phyloP scores from a whole-genome alignment of 2,113 vertebrate species.

The Pantherophis guttatus region DNA sequence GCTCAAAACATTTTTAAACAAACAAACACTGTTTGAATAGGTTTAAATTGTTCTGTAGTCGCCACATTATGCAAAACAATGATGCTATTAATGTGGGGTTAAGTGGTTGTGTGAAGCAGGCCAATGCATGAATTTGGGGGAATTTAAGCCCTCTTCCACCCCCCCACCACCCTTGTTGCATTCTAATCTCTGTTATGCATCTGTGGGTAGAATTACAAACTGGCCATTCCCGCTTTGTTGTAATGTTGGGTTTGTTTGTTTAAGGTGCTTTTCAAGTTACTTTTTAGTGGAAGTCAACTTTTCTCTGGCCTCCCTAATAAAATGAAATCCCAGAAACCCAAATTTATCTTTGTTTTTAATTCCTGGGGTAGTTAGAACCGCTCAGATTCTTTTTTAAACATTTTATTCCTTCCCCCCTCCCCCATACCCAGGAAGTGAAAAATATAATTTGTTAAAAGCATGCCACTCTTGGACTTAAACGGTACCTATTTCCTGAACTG shows the following conservation, averaged over 20 bases:
- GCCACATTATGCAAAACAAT: neutral
- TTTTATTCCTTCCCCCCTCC: neutral
- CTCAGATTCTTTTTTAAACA: neutral
- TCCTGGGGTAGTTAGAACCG: neutral
- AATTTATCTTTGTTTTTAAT: neutral
- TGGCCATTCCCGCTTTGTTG: neutral
- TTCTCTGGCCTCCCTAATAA: neutral
- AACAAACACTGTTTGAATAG: too few species aligned
- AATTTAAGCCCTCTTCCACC: neutral
- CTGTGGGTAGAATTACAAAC: neutral
- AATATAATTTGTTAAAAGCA: neutral
- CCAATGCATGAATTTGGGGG: neutral
- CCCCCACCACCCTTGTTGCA: too few species aligned
- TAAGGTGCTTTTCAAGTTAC: neutral
- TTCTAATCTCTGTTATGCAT: neutral
- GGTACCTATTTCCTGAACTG: neutral
- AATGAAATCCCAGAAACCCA: neutral
- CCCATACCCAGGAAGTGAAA: neutral
- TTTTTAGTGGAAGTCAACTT: neutral
- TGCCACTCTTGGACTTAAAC: neutral
- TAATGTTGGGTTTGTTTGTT: neutral
- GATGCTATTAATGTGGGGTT: neutral
- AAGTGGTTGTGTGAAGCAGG: neutral
- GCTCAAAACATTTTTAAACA: neutral
- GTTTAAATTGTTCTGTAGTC: neutral